Base-by-base conservation (phyloP, 2,888 invertebrate genomes). In the Raillietiella orientalis region DNA sequence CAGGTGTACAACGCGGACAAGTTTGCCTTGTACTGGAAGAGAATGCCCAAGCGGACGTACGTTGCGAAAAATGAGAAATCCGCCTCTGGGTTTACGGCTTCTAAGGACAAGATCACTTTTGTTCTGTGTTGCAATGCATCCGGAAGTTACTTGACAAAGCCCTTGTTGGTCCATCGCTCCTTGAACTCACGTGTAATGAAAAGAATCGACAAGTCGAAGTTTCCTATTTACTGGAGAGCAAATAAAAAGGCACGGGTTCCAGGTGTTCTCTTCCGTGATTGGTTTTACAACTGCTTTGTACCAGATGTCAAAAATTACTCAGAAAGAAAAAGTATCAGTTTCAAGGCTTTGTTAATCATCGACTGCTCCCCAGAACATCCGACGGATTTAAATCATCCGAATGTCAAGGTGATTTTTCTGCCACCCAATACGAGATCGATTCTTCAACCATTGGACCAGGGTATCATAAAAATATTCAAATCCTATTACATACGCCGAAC, bases 221-320 rank as follows among this genome's bases (percentile, higher is more conserved):
- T 33, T 14, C 32, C 32, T 12, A 30, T 32, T 16, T 15, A 33
- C 14, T 32, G 32, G 32, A 30, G 29, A 24, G 28, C 32, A 16
- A 33, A 34, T 16, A 21, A 28, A n/a, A 35, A 35, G 25, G 34
- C 25, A 9, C 35, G 35, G 34, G 32, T 34, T 17, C 31, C 34
- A 13, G 21, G 14, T 8, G 14, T 11, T 8, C 20, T 34, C 5
- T 32, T 28, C 11, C 11, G 15, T 15, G 26, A 34, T 8, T 34
- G 34, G 34, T 26, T 34, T 14, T 15, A 31, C 14, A 16, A 30
- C 11, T 31, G 32, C 32, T 26, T 30, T 21, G 14, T 31, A 3
- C 31, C 31, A 5, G 16, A 32, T 13, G 30, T 30, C 23, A 14
- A 17, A n/a, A 9, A n/a, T 3, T 30, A 30, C 14, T 17, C 30